Base-by-base conservation (phyloP, 53 echinoderm and acorn worm species). In the Mesocentrotus franciscanus region DNA sequence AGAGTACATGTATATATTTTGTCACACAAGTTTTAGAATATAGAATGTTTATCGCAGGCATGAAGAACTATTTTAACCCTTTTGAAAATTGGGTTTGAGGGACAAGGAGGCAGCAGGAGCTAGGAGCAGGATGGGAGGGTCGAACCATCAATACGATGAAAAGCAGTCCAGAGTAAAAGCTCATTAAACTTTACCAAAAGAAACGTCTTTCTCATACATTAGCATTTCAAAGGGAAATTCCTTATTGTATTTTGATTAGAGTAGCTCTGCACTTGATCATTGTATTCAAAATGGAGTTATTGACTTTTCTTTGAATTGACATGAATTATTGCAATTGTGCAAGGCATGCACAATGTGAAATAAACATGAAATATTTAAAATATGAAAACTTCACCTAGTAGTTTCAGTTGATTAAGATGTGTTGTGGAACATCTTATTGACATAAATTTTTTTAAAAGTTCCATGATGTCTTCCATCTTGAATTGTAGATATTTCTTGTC, bases 171-270 rank as follows among this genome's bases (percentile, higher is more conserved):
- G 68, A 68, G 68, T 8, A 68, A 5, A 24, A 24, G 49, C 49
- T 49, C 49, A 49, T 49, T 49, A 49, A 49, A 6, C 49, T 49
- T 6, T 4, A 49, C 49, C n/a, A n/a, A 49, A 49, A 49, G 49
- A 49, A 49, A 49, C 6, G 49, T 71, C 14, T 49, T 22, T 0
- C 18, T 49, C 55, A 42, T 18, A 84, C 42, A 84, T 84, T 49
- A 84, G 49, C 84, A 84, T 84, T 42, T 84, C 55, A 84, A 84
- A 84, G 9, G 84, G 39, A 84, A 20, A 84, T 20, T 0, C 9
- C 17, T 49, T 36, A 84, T 84, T 84, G 49, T 84, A 49, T 84
- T 39, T 84, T 84, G 84, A 84, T 84, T 84, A 84, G 84, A 8
- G 9, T 30, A 78, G 14, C 9, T 33, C n/a, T 30, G 32, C 15